These are phyloP conservation scores for Rhorus exstirpatorius DNA, from an alignment of 2,888 invertebrate species.

Conservation along the genomic window DNA sequence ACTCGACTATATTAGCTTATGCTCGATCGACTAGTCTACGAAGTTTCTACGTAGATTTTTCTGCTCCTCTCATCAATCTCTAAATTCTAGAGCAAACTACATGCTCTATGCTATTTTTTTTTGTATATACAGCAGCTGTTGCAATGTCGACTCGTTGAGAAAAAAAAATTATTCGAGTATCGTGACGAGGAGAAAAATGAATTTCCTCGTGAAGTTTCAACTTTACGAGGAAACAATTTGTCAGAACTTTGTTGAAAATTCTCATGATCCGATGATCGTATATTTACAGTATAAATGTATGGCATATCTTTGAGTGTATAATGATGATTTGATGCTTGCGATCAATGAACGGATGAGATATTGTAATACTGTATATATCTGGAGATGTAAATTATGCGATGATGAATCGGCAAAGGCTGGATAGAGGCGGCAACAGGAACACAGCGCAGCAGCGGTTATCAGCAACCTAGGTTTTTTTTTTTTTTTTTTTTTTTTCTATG, in stretches of 20 bases:
- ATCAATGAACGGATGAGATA: too few relatives aligned
- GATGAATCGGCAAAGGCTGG: conserved; percentile 62
- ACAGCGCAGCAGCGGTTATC: conserved; percentile 75
- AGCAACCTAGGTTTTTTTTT: conserved; percentile 75
- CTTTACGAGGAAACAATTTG: neutral
- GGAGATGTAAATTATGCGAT: conserved; percentile 16
- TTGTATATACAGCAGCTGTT: conserved; percentile 60
- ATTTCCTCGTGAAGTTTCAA: conserved; percentile 4
- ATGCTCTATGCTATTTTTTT: conserved; percentile 77
- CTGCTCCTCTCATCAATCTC: conserved; percentile 53
- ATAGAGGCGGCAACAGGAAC: conserved; percentile 71
- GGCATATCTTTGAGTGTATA: neutral
- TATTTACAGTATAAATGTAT: conserved; percentile 5
- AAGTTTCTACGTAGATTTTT: conserved; percentile 38
- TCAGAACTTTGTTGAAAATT: neutral
- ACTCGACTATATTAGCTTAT: conserved; percentile 47
- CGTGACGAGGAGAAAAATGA: conserved; percentile 5
- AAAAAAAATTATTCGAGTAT: neutral
- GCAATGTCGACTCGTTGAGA: neutral
- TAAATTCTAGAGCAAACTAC: conserved; percentile 81
- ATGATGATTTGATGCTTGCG: conserved; percentile 7
- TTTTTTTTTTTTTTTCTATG: conserved; percentile 57
- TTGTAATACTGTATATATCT: neutral
- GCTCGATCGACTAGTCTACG: conserved; percentile 58
- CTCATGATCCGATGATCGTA: neutral